Conservation (phyloP, 2,888 invertebrate species). For the Leucozona laternaria region DNA sequence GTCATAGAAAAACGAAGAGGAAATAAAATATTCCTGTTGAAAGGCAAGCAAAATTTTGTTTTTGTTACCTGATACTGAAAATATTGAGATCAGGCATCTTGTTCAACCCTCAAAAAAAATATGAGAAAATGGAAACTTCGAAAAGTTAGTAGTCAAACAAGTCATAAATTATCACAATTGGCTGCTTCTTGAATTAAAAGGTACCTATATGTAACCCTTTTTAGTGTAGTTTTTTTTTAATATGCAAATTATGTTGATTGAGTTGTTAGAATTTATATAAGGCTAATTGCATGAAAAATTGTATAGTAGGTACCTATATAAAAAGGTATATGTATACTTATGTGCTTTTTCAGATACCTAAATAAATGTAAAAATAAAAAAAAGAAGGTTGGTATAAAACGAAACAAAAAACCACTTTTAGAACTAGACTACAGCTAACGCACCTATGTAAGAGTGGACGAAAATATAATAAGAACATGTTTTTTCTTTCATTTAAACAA, state of each 20-base stretch:
- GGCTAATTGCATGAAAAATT: constrained; percentile 50
- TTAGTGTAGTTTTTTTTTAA: neutral
- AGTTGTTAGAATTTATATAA: constrained; percentile 49
- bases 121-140: constrained; percentile 31
- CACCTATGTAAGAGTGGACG: neutral
- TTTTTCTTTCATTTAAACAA: constrained; percentile 49
- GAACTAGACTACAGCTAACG: neutral
- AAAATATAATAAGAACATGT: constrained; percentile 55
- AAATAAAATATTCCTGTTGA: constrained; percentile 25
- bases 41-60: constrained; percentile 1
- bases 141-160: constrained; percentile 80
- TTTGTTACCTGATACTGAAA: constrained; percentile 38
- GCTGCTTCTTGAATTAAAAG: constrained; percentile 48
- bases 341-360: neutral
- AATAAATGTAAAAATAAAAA: neutral
- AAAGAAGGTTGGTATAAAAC: constrained; percentile 29
- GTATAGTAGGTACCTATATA: neutral
- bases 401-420: constrained; percentile 10
- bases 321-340: neutral
- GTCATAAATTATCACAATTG: constrained; percentile 79
- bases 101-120: neutral
- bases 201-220: constrained; percentile 1
- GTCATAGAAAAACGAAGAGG: constrained; percentile 18
- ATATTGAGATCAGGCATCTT: neutral
- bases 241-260: constrained; percentile 68